A percentile compares a stretch with the other conserved stretches of the same genome.
Evolutionary conservation across 2,888 invertebrate genomes (phyloP).

Genomic region (Entomobrya proxima): DNA sequence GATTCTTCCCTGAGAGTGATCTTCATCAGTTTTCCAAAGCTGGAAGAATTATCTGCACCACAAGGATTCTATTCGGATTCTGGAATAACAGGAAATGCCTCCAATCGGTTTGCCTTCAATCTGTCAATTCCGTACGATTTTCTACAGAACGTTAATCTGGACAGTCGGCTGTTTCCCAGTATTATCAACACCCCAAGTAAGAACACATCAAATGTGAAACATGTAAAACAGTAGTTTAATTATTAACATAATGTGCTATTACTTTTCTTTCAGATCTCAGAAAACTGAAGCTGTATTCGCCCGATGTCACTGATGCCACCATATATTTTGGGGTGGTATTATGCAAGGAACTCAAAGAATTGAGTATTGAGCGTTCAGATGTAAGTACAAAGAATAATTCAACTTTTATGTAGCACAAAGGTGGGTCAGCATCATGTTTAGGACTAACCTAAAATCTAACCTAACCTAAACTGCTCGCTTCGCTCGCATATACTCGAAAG

Average conservation of each 20-base stretch:
- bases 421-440: too few species aligned
- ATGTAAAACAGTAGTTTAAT: too few species aligned
- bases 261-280: slow-evolving; percentile 41
- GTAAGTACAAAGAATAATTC: slow-evolving; percentile 37
- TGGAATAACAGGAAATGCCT: slow-evolving; percentile 64
- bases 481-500: too few species aligned
- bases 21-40: slow-evolving; percentile 61
- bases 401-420: neutral
- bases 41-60: slow-evolving; percentile 65
- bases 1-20: slow-evolving; percentile 61
- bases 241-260: neutral
- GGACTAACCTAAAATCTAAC: too few species aligned
- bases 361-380: slow-evolving; percentile 65
- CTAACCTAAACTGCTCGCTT: too few species aligned
- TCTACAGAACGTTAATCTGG: slow-evolving; percentile 47
- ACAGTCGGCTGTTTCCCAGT: slow-evolving; percentile 54
- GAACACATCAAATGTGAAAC: neutral
- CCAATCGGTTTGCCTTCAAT: slow-evolving; percentile 58
- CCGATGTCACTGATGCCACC: slow-evolving; percentile 65
- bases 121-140: slow-evolving; percentile 58
- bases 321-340: slow-evolving; percentile 65
- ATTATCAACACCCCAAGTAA: slow-evolving; percentile 59
- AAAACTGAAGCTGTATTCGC: slow-evolving; percentile 62
- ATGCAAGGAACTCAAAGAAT: slow-evolving; percentile 65
- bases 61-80: slow-evolving; percentile 66